phyloP scores from a whole-genome alignment of 2,888 invertebrate species.

The Xestobium rufovillosum region DNA sequence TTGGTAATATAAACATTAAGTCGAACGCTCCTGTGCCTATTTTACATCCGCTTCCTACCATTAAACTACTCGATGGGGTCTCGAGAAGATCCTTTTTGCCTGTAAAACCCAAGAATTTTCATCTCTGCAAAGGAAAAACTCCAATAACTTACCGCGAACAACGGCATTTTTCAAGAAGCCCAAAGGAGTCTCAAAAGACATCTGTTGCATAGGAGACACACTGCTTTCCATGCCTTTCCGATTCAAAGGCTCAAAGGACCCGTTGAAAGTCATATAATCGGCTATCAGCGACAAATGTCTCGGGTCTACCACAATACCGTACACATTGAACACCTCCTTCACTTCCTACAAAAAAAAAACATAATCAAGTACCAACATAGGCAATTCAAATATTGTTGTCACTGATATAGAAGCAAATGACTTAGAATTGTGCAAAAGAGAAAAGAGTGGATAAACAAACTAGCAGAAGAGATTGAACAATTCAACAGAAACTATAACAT shows the following conservation, averaged over 20 bases:
- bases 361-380: constrained; percentile 4
- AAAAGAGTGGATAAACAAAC: too few species aligned
- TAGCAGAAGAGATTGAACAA: too few species aligned
- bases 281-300: constrained; percentile 89
- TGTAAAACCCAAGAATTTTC: constrained; percentile 33
- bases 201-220: constrained; percentile 93
- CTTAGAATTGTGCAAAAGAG: too few species aligned
- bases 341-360: constrained; percentile 58
- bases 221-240: constrained; percentile 83
- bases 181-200: constrained; percentile 94
- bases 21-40: constrained; percentile 87
- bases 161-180: constrained; percentile 77
- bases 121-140: constrained; percentile 6
- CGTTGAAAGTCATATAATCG: constrained; percentile 97
- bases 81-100: constrained; percentile 66
- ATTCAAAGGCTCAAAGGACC: constrained; percentile 82
- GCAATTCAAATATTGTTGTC: background rate
- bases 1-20: too few species aligned
- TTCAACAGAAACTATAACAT: too few species aligned
- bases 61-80: constrained; percentile 81
- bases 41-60: constrained; percentile 75
- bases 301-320: constrained; percentile 92
- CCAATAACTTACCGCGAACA: constrained; percentile 45
- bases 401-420: too few species aligned
- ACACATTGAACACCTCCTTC: constrained; percentile 91